Conservation (phyloP, 1,140 invertebrate genomes). For the Heliconius eleuchia region DNA sequence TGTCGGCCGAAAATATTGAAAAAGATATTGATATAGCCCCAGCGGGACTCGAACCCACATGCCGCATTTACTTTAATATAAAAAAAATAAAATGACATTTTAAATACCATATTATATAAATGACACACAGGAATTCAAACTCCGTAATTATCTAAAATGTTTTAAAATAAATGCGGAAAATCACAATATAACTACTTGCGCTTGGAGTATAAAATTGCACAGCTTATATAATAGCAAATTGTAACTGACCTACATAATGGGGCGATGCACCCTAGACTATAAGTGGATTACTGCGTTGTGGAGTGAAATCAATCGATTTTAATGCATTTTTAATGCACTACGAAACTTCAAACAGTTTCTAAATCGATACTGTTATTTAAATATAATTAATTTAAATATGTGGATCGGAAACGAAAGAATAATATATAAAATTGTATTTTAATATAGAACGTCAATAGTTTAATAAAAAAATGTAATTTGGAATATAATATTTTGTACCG, state of each 20-base stretch:
- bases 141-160: background rate
- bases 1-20: no score
- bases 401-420: no score
- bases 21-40: no score
- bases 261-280: slow-evolving; percentile 63
- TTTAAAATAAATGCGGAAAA: slow-evolving; percentile 21
- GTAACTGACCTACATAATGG: slow-evolving; percentile 69
- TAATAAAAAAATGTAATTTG: background rate
- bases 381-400: background rate
- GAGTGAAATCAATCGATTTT: slow-evolving; percentile 45
- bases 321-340: slow-evolving; percentile 35
- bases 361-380: background rate
- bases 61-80: no score
- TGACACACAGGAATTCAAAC: background rate
- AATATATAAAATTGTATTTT: no score
- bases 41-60: no score
- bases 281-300: slow-evolving; percentile 50
- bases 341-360: background rate
- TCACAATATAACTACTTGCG: slow-evolving; percentile 5
- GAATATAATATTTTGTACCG: background rate
- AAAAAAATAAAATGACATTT: no score
- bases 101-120: background rate
- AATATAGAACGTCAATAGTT: no score
- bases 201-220: slow-evolving; percentile 17
- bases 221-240: slow-evolving; percentile 40